These are phyloP conservation scores for Mya arenaria DNA, from an alignment of 1,140 invertebrate species.

Conservation along the genomic window DNA sequence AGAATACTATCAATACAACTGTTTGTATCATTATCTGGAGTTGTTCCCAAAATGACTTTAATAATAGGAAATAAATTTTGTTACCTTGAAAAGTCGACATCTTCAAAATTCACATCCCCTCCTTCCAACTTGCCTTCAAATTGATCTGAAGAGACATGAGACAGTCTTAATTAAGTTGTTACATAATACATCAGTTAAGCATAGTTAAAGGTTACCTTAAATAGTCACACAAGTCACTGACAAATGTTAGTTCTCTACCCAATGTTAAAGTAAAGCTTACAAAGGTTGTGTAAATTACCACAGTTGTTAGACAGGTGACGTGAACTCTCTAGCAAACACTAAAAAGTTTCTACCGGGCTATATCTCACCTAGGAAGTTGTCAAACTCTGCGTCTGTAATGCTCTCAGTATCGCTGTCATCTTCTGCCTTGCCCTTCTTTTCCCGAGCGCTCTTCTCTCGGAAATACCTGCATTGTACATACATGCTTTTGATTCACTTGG, in stretches of 20 bases:
- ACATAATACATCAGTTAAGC: background rate
- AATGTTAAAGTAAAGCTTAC: background rate
- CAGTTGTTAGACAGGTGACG: background rate
- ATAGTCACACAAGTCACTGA: background rate
- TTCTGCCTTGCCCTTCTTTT: slow-evolving; percentile 77
- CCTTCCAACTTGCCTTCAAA: slow-evolving; percentile 67
- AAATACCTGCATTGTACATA: slow-evolving; percentile 71
- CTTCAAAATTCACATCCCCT: slow-evolving; percentile 64
- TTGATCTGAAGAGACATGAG: slow-evolving; percentile 68
- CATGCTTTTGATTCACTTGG: background rate
- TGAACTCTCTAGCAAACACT: background rate
- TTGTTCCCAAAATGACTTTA: background rate
- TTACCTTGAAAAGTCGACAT: slow-evolving; percentile 78
- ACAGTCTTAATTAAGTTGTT: background rate
- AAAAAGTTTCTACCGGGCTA: slow-evolving; percentile 41
- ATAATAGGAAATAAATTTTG: slow-evolving; percentile 1
- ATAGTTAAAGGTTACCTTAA: background rate
- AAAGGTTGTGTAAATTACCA: background rate
- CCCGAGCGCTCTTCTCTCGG: slow-evolving; percentile 63
- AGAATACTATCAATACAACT: background rate
- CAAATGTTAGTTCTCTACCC: background rate
- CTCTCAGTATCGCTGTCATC: slow-evolving; percentile 88
- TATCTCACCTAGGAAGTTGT: slow-evolving; percentile 56
- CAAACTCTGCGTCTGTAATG: slow-evolving; percentile 94
- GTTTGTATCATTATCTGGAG: background rate